Evolutionary conservation across 2,888 invertebrate genomes (phyloP).

Genomic region (Myathropa florea): DNA sequence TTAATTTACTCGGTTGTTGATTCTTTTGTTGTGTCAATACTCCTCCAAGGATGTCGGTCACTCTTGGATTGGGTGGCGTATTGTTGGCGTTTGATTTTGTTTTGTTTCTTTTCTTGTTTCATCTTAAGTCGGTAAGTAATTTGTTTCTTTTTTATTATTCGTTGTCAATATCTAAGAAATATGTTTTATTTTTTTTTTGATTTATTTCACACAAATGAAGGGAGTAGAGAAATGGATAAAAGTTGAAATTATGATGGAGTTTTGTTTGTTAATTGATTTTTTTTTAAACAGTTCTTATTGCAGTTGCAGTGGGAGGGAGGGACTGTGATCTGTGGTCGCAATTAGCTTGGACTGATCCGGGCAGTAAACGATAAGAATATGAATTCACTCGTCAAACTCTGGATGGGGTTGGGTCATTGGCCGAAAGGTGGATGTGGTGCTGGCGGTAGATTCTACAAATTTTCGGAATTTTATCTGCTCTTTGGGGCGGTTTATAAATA

Average conservation of each 20-base stretch:
- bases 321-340: neutral
- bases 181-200: constrained; percentile 25
- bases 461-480: no score
- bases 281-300: neutral
- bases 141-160: constrained; percentile 49
- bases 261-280: neutral
- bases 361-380: neutral
- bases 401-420: no score
- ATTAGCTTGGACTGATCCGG: neutral
- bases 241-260: neutral
- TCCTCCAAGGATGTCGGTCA: constrained; percentile 23
- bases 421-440: no score
- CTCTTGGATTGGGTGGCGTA: constrained; percentile 45
- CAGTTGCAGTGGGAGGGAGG: neutral
- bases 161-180: constrained; percentile 62
- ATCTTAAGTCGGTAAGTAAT: constrained; percentile 5
- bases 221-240: neutral
- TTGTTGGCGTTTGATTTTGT: constrained; percentile 26
- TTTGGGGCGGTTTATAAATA: no score
- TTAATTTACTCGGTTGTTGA: constrained; percentile 11
- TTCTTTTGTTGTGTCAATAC: constrained; percentile 13
- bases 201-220: constrained; percentile 32
- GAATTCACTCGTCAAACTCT: no score
- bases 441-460: no score
- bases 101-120: constrained; percentile 1